Percentiles rank a stretch among this genome's conserved stretches.
These are phyloP conservation scores for Corticium candelabrum DNA, from an alignment of 37 sponge, comb jelly and placozoan genomes.

Conservation along the genomic window DNA sequence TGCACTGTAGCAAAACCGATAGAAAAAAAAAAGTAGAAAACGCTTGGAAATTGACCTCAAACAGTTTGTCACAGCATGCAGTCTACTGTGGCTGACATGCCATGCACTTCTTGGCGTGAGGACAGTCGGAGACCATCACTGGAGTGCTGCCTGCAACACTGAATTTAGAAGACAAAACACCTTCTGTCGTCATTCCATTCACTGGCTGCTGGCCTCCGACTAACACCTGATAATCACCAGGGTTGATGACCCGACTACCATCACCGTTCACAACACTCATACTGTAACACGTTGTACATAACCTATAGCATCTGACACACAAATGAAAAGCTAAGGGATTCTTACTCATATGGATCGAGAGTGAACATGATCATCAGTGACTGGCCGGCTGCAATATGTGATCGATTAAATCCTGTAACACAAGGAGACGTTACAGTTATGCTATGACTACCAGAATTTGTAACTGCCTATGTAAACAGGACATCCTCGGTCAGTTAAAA, in stretches of 20 bases:
- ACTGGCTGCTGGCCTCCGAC: background rate
- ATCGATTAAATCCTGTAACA: background rate
- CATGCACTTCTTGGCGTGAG: constrained; percentile 7
- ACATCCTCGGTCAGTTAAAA: no score
- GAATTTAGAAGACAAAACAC: background rate
- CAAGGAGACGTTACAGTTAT: no score
- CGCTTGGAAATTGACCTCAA: no score
- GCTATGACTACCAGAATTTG: no score
- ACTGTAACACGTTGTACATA: no score
- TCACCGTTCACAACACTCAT: background rate
- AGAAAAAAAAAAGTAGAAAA: no score
- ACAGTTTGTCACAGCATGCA: no score
- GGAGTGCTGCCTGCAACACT: background rate
- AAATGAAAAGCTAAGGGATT: background rate
- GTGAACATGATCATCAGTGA: background rate
- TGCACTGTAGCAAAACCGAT: no score
- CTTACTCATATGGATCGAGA: background rate
- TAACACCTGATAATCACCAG: background rate
- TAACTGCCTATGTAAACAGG: no score
- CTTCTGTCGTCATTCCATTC: background rate
- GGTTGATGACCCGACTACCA: background rate
- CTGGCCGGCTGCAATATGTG: background rate
- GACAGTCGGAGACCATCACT: background rate
- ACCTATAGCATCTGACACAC: no score
- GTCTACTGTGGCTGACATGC: no score